Evolutionary conservation across 23 tunicate genomes (phyloP).

Genomic region (Aplidium turbinatum): DNA sequence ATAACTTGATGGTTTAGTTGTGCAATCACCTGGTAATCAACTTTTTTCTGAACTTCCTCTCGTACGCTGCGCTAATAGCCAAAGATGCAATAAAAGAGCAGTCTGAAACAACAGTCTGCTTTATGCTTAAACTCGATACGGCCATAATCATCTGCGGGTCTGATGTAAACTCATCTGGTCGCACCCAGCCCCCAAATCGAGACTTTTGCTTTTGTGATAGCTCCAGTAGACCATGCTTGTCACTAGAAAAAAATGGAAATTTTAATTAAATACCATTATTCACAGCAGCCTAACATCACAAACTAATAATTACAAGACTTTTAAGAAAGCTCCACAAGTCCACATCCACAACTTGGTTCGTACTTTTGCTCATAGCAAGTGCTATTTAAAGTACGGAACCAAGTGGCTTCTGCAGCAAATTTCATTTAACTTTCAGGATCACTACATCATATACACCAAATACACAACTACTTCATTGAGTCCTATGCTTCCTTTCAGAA

Average conservation of each 20-base stretch:
- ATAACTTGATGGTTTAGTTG: not conserved
- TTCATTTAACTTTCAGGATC: too few relatives aligned
- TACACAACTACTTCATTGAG: too few relatives aligned
- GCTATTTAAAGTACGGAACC: too few relatives aligned
- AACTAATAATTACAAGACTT: too few relatives aligned
- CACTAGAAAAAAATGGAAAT: conserved; percentile 25
- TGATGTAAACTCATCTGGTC: conserved; percentile 77
- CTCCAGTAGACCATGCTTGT: conserved; percentile 78
- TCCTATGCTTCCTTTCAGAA: too few relatives aligned
- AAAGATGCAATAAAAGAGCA: conserved; percentile 94
- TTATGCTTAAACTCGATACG: conserved; percentile 75
- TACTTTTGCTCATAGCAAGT: too few relatives aligned
- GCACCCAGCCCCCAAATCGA: conserved; percentile 62
- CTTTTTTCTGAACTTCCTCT: conserved; percentile 70
- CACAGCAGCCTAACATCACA: too few relatives aligned
- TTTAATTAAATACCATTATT: not conserved
- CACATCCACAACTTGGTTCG: too few relatives aligned
- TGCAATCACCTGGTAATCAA: conserved; percentile 71
- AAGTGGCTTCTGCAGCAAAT: too few relatives aligned
- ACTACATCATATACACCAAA: too few relatives aligned
- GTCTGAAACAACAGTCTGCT: conserved; percentile 96
- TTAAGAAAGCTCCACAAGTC: too few relatives aligned
- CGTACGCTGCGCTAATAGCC: conserved; percentile 91
- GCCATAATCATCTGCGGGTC: conserved; percentile 91
- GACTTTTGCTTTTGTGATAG: conserved; percentile 69